These are phyloP conservation scores for Ernsta delagoae DNA, from an alignment of 2,888 invertebrate species.

Conservation along the genomic window DNA sequence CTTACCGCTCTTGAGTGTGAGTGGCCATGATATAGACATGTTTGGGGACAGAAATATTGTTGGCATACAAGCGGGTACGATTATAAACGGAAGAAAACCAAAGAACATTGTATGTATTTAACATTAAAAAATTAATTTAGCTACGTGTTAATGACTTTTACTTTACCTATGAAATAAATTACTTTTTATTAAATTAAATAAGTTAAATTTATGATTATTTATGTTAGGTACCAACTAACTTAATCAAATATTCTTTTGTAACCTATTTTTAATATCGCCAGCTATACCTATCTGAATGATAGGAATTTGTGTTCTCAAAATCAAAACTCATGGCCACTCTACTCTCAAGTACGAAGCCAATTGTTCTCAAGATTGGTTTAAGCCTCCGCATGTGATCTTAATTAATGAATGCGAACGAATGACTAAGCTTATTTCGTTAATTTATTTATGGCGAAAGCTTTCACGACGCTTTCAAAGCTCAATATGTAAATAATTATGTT, in stretches of 20 bases:
- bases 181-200: too few species aligned
- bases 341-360: slow-evolving; percentile 69
- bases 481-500: slow-evolving; percentile 38
- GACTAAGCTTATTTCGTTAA: slow-evolving; percentile 81
- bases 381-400: slow-evolving; percentile 82
- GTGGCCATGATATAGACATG: slow-evolving; percentile 45
- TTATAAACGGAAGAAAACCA: too few species aligned
- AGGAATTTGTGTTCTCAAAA: background rate
- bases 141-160: too few species aligned
- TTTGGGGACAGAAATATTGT: background rate
- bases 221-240: too few species aligned
- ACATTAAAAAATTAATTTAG: too few species aligned
- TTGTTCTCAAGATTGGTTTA: slow-evolving; percentile 83
- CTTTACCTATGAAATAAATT: too few species aligned
- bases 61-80: too few species aligned
- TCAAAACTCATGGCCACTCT: slow-evolving; percentile 41
- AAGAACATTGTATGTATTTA: too few species aligned
- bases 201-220: too few species aligned
- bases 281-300: background rate
- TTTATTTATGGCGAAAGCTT: slow-evolving; percentile 66
- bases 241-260: too few species aligned
- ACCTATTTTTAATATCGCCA: too few species aligned
- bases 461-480: slow-evolving; percentile 24
- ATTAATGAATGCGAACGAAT: slow-evolving; percentile 83
- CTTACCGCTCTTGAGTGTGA: slow-evolving; percentile 49